Base-by-base conservation (phyloP, 2,113 vertebrate species). In the Gopherus evgoodei region DNA sequence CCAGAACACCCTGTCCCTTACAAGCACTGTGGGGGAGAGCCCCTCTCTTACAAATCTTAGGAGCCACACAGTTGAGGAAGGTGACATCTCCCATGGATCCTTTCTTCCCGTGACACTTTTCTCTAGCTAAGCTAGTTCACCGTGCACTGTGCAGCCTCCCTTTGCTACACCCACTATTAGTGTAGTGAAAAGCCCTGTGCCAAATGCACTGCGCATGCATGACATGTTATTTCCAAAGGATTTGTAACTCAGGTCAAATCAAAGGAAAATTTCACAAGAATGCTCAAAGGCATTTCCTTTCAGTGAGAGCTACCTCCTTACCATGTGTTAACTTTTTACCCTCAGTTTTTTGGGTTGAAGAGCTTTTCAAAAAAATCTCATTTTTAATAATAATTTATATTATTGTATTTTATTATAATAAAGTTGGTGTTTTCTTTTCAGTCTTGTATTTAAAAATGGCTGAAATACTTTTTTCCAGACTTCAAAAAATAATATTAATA, bases 181-280 rank as follows among this genome's bases (percentile, higher is more conserved):
- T 78, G 78, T 59, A 31, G 0, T n/a, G 87, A 86, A 82, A 44
- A 86, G 87, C 12, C 78, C 62, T 14, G 50, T 75, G 92, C 90
- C 95, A 94, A 91, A 59, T 19, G 69, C 52, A 5, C 93, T 94
- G 93, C 59, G 49, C 87, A 80, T 2, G 5, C 54, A 52, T 86
- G 83, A 88, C 3, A 22, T 54, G 62, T 78, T 86, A 50, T 90
- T 95, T 96, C 94, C 93, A 97, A 93, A 88, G 88, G 56, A 29
- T 91, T 92, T 88, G 49, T 90, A 83, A 85, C n/a, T 91, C 84
- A 0, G 78, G 85, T 91, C 80, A 87, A 91, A 93, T 78, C 83
- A 35, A 83, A 62, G 83, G 80, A 79, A 95, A 87, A 8, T 42
- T 75, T 89, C 49, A 57, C 5, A 4, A 47, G 72, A 69, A 93